A percentile compares a stretch with the other conserved stretches of the same genome.
Conservation (phyloP, 2,113 vertebrate genomes). For the Toxotes jaculatrix region DNA sequence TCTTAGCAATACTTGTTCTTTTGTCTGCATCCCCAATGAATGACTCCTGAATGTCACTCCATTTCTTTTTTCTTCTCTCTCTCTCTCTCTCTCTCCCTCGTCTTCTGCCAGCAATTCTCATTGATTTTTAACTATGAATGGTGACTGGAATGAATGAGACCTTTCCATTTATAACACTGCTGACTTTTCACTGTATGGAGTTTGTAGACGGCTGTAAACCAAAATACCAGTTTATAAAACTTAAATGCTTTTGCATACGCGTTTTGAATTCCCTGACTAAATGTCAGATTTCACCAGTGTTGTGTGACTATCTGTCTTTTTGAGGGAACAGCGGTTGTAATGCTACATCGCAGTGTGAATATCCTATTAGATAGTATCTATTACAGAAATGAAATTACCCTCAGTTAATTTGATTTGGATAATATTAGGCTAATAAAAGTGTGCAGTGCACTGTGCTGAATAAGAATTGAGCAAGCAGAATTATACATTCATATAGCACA, state of each 20-base stretch:
- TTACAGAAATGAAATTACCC: conserved; percentile 74
- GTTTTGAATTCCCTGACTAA: conserved; percentile 45
- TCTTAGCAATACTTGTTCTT: conserved; percentile 56
- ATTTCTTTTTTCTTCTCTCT: background rate
- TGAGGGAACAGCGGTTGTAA: conserved; percentile 36
- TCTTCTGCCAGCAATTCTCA: conserved; percentile 49
- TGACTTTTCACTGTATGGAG: conserved; percentile 40
- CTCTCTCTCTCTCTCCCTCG: conserved; percentile 13
- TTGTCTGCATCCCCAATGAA: conserved; percentile 60
- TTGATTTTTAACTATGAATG: conserved; percentile 64
- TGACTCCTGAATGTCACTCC: conserved; percentile 73
- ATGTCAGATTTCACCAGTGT: conserved; percentile 35
- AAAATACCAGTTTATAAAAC: conserved; percentile 46
- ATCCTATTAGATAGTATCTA: conserved; percentile 70
- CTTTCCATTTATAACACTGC: conserved; percentile 54
- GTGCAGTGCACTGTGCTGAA: conserved; percentile 53
- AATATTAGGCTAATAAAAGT: conserved; percentile 73
- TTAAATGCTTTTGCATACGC: conserved; percentile 8
- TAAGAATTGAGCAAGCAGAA: conserved; percentile 56
- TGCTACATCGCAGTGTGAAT: conserved; percentile 50
- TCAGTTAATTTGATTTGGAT: conserved; percentile 76
- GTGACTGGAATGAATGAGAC: conserved; percentile 53
- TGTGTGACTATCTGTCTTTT: conserved; percentile 39
- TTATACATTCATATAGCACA: conserved; percentile 50
- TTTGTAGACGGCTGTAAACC: conserved; percentile 34